phyloP scores from a whole-genome alignment of 2,113 vertebrate genomes.

The Sylvilagus bachmani region DNA sequence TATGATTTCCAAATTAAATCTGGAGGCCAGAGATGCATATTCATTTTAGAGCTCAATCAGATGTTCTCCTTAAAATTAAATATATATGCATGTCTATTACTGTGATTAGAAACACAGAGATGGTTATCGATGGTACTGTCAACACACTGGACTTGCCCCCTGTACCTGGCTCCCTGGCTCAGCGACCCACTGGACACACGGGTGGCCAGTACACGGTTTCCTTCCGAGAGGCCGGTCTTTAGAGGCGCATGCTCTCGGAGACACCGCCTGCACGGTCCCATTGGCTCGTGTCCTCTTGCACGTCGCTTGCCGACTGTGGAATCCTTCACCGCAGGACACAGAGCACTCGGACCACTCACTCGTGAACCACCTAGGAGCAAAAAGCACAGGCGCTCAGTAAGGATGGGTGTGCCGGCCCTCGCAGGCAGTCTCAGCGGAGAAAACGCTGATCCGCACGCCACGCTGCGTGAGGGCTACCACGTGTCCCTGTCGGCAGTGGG shows the following conservation, averaged over 20 bases:
- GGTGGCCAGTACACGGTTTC: slow-evolving; percentile 84
- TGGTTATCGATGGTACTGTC: not conserved
- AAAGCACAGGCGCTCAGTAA: slow-evolving; percentile 35
- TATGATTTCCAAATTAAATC: not conserved
- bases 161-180: slow-evolving; percentile 88
- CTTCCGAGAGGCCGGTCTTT: slow-evolving; percentile 81
- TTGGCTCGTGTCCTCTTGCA: slow-evolving; percentile 88
- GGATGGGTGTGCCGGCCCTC: accelerated
- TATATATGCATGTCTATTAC: too few species aligned
- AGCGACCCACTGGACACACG: slow-evolving; percentile 83
- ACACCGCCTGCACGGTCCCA: slow-evolving; percentile 74
- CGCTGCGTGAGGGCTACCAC: not conserved
- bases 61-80: not conserved
- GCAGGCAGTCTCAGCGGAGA: not conserved
- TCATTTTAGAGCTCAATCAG: not conserved
- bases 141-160: accelerated
- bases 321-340: slow-evolving; percentile 89
- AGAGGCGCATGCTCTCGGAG: slow-evolving; percentile 75
- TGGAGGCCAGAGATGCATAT: not conserved
- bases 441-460: too few species aligned
- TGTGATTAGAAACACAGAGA: not conserved
- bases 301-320: slow-evolving; percentile 87
- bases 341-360: slow-evolving; percentile 92
- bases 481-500: accelerated
- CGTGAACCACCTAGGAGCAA: slow-evolving; percentile 88